Evolutionary conservation across 2,888 invertebrate genomes (phyloP).

Genomic region (Gymnocheta viridis): DNA sequence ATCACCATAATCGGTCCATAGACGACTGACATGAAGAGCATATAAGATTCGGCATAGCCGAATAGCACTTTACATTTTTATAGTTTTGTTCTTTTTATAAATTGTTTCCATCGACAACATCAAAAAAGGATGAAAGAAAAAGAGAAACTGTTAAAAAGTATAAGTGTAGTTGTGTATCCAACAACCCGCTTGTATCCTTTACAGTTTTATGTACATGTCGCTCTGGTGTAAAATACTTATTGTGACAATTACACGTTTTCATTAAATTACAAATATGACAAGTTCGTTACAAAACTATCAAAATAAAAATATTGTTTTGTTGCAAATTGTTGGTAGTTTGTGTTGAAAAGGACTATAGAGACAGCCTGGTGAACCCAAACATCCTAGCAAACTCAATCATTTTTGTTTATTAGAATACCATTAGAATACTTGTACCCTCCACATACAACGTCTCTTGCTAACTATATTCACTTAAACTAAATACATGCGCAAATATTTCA

Average conservation of each 20-base stretch:
- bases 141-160: not conserved
- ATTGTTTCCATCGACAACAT: not conserved
- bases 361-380: not conserved
- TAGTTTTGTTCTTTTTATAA: too few species aligned
- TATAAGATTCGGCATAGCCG: too few species aligned
- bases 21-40: too few species aligned
- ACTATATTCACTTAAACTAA: not conserved
- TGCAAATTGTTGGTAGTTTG: not conserved
- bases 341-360: not conserved
- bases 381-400: not conserved
- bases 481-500: conserved; percentile 7
- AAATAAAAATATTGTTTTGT: not conserved
- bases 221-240: conserved; percentile 32
- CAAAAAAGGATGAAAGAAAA: not conserved
- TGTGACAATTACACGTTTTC: conserved; percentile 66
- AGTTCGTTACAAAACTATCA: not conserved
- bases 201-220: conserved; percentile 28
- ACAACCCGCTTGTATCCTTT: conserved; percentile 1
- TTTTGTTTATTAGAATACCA: not conserved
- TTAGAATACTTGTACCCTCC: not conserved
- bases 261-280: conserved; percentile 54
- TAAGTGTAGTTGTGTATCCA: not conserved
- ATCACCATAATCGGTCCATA: too few species aligned
- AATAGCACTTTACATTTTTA: too few species aligned
- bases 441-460: not conserved